These are phyloP conservation scores for Phortica okadai DNA, from an alignment of 2,888 invertebrate species.

Conservation along the genomic window DNA sequence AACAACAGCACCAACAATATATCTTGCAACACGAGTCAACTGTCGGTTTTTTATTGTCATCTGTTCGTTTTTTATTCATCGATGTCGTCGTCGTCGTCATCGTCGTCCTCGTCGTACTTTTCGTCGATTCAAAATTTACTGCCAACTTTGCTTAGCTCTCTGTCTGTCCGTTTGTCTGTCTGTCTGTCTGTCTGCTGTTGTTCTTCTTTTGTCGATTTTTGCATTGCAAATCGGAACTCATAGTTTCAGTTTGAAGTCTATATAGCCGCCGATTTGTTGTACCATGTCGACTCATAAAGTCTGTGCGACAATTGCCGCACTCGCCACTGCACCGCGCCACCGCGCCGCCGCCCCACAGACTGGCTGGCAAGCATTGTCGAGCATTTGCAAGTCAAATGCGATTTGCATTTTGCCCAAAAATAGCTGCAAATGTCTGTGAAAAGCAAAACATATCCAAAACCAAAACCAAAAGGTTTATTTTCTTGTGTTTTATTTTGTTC, in stretches of 20 bases:
- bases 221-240: conserved; percentile 64
- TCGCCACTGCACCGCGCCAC: conserved; percentile 46
- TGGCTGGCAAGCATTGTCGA: conserved; percentile 45
- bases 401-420: conserved; percentile 48
- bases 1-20: conserved; percentile 59
- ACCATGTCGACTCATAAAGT: conserved; percentile 48
- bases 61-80: conserved; percentile 47
- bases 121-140: conserved; percentile 26
- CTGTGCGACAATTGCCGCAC: conserved; percentile 64
- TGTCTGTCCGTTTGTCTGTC: conserved; percentile 43
- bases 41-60: conserved; percentile 70
- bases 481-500: conserved; percentile 43
- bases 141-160: conserved; percentile 62
- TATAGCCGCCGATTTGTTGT: conserved; percentile 26
- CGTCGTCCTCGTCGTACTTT: not conserved
- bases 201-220: conserved; percentile 42
- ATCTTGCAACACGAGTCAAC: conserved; percentile 71
- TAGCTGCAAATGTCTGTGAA: conserved; percentile 43
- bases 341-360: conserved; percentile 38
- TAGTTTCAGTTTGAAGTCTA: conserved; percentile 13
- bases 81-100: not conserved
- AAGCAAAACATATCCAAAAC: conserved; percentile 48
- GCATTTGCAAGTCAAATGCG: conserved; percentile 68
- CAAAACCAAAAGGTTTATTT: conserved; percentile 51
- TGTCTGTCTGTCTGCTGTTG: not conserved